Base-by-base conservation (phyloP, 2,797 vertebrate genomes). In the Xenops minutus region DNA sequence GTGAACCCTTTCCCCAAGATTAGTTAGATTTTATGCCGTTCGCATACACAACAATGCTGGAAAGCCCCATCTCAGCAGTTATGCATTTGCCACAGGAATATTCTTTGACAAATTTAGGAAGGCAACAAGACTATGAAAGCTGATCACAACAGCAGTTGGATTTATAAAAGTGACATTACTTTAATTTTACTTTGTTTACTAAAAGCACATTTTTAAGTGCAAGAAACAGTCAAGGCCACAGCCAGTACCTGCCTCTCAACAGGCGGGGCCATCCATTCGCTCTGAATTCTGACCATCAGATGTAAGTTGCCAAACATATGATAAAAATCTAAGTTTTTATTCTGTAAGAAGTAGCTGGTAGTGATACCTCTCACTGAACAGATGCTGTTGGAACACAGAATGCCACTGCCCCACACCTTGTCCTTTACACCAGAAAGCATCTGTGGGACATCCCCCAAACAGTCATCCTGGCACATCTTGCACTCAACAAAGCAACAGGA, bases 391-490 rank as follows among this genome's bases (percentile, higher is more conserved):
- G 29, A 62, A 32, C 46, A 41, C 22, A 41, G 30, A 62, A 66
- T 5, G 3, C 18, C 24, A 29, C 17, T 26, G 41, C 19, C 39
- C 2, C 2, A 49, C 30, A 55, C 26, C 46, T n/a, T 18, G 39
- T 51, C 29, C 54, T 75, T 29, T 23, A 52, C 13, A 39, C 21
- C 29, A 61, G 18, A 41, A 10, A 59, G 41, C 36, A 32, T 12
- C 54, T n/a, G 21, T 6, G 19, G 56, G 37, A 54, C 49, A 46
- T 26, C 27, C 16, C 19, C 16, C 30, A 6, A 80, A 32, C 1
- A 0, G 34, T 10, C 6, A 1, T 29, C n/a, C 34, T 1, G 1
- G 41, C 29, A 62, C 2, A 3, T 9, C 27, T 7, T 51, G 17
- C 20, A 41, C 62, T 27, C 9, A 61, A 17, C 37, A 64, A 69